phyloP scores from a whole-genome alignment of 2,113 vertebrate genomes.

The Sander lucioperca region DNA sequence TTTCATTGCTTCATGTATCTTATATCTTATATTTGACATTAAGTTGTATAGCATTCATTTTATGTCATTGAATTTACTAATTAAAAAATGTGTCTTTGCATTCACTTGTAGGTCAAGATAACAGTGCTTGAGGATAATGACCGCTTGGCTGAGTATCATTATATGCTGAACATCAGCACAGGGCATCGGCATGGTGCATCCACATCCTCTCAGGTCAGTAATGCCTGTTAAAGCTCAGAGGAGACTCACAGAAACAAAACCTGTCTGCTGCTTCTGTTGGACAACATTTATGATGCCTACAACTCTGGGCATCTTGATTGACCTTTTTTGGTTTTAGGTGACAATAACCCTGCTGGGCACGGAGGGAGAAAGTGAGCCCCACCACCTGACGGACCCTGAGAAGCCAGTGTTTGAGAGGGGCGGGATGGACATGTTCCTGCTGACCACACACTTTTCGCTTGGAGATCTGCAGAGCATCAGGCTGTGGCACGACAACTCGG shows the following conservation, averaged over 20 bases:
- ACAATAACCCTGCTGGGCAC: slow-evolving; percentile 90
- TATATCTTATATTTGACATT: not conserved
- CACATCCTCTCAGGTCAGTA: slow-evolving; percentile 91
- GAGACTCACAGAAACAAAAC: not conserved
- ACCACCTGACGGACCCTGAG: slow-evolving; percentile 88
- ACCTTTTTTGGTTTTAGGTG: slow-evolving; percentile 81
- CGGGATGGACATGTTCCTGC: slow-evolving; percentile 90
- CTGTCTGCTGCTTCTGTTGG: not conserved
- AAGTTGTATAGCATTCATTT: not conserved
- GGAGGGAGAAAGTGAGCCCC: slow-evolving; percentile 94
- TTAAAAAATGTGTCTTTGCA: not conserved
- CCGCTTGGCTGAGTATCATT: slow-evolving; percentile 92
- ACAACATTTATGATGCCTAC: not conserved
- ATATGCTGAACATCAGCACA: slow-evolving; percentile 91
- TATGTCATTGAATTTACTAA: not conserved
- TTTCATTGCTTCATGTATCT: not conserved
- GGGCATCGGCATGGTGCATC: slow-evolving; percentile 91
- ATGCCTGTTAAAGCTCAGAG: not conserved
- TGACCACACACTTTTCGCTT: slow-evolving; percentile 93
- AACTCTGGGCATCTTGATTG: not conserved
- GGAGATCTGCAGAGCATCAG: slow-evolving; percentile 91
- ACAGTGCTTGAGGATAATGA: slow-evolving; percentile 93
- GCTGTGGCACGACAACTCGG: slow-evolving; percentile 96
- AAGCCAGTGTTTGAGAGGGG: slow-evolving; percentile 91
- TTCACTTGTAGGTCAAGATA: slow-evolving; percentile 88